Evolutionary conservation across 2,113 vertebrate species (phyloP), one percentile per base, ranked within the genome.

Genomic region (Melanotaenia duboulayi): DNA sequence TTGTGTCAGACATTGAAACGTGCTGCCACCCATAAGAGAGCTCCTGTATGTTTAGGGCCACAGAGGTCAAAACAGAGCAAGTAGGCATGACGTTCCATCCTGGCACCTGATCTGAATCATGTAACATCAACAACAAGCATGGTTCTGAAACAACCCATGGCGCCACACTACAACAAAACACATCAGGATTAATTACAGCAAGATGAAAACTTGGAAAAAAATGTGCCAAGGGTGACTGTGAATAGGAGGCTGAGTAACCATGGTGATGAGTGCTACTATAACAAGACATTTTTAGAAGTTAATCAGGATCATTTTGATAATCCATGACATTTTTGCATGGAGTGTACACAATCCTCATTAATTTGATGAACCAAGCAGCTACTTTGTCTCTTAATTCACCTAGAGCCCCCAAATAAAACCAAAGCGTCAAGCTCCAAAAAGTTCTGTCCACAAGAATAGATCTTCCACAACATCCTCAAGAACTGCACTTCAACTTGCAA

Each of bases 1-100:
- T 88, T 81, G 84, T 81, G 84, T 90, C 88, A 90, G 68, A 87
- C 84, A 40, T 74, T 23, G 69, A 81, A 81, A 72, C 46, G 56
- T 82, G 82, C 81, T 85, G 87, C 74, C 86, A 81, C 71, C 88
- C 83, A 85, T 88, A 87, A 65, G 61, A 86, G 90, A 89, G 86
- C 87, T 85, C 68, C 74, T 83, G 75, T 86, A 89, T 69, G 69
- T 78, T 82, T 84, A 58, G 83, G 83, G 80, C 85, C 85, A 87
- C 76, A 57, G 74, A 82, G 63, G 72, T 78, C 77, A 72, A 71
- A 61, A 73, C 57, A 62, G 48, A 78, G 76, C 71, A 51, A 65
- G 62, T 52, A 66, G 71, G 60, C 76, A 71, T 76, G 68, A 74
- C 42, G 59, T 82, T 69, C 65, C n/a, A 6, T 77, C 69, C 69